Percentiles rank a stretch among this genome's conserved stretches.
Conservation (phyloP, 2,797 vertebrate species). For the Pyrocephalus nanus region DNA sequence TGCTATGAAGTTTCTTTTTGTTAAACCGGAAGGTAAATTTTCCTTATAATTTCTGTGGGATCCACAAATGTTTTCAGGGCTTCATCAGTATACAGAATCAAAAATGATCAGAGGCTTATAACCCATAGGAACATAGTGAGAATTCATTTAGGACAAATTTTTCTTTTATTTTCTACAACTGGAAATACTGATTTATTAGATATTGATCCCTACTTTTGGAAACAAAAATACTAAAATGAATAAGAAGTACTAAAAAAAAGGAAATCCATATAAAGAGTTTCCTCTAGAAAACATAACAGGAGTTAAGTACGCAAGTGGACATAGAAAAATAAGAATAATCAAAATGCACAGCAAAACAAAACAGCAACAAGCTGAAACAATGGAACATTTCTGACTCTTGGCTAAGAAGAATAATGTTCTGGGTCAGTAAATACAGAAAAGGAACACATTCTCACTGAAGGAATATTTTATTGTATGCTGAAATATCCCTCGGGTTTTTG, state of each 20-base stretch:
- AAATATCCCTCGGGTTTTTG: constrained; percentile 47
- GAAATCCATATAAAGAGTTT: constrained; percentile 71
- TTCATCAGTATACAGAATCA: constrained; percentile 53
- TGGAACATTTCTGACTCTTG: constrained; percentile 62
- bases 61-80: constrained; percentile 65
- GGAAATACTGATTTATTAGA: constrained; percentile 73
- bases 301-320: constrained; percentile 71
- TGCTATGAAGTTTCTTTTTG: constrained; percentile 70
- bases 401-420: constrained; percentile 65
- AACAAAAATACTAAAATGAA: constrained; percentile 74
- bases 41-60: constrained; percentile 67
- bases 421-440: constrained; percentile 74
- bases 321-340: constrained; percentile 62
- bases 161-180: constrained; percentile 68
- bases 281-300: constrained; percentile 76
- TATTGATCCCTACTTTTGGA: constrained; percentile 73
- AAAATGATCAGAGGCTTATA: constrained; percentile 38
- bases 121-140: constrained; percentile 55
- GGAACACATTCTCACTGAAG: constrained; percentile 76
- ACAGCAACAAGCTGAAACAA: constrained; percentile 67
- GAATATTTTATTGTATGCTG: constrained; percentile 61
- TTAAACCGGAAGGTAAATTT: constrained; percentile 57
- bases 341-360: constrained; percentile 72
- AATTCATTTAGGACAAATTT: constrained; percentile 63
- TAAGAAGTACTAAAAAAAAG: constrained; percentile 65